These are phyloP conservation scores for Cairina moschata DNA, from an alignment of 2,113 vertebrate genomes.

Conservation along the genomic window DNA sequence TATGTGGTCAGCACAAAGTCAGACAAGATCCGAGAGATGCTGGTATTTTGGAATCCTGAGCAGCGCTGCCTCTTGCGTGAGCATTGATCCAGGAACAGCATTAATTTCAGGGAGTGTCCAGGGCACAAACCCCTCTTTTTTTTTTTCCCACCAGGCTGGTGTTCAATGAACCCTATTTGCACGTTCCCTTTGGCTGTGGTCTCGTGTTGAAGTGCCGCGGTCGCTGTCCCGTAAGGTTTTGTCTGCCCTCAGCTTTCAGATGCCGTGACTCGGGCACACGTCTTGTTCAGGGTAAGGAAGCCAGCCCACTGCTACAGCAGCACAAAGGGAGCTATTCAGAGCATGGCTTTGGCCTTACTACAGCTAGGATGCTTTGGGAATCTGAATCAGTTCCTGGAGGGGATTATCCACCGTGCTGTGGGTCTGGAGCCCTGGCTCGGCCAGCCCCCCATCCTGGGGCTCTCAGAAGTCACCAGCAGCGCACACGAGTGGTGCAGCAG, in stretches of 20 bases:
- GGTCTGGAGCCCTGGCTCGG: not conserved
- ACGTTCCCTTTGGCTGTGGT: too few species aligned
- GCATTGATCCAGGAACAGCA: not conserved
- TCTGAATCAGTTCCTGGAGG: not conserved
- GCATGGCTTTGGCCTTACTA: too few species aligned
- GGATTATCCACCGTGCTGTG: not conserved
- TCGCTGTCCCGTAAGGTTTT: not conserved
- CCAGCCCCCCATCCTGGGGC: not conserved
- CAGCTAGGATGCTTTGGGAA: not conserved
- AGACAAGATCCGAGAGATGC: too few species aligned
- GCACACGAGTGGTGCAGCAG: not conserved
- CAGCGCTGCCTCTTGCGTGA: not conserved
- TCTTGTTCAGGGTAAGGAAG: not conserved
- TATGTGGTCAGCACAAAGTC: too few species aligned
- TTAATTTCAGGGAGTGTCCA: not conserved
- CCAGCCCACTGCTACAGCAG: not conserved
- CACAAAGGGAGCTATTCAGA: not conserved
- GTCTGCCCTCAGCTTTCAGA: not conserved
- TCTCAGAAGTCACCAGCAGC: not conserved
- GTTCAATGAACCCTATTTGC: not conserved
- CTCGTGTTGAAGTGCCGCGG: not conserved
- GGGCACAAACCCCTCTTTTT: not conserved
- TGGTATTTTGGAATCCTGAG: too few species aligned
- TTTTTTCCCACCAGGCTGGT: not conserved
- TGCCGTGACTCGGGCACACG: not conserved